Evolutionary conservation across 2,797 vertebrate species (phyloP), one percentile per base, ranked within the genome.

Genomic region (Tragelaphus eurycerus): DNA sequence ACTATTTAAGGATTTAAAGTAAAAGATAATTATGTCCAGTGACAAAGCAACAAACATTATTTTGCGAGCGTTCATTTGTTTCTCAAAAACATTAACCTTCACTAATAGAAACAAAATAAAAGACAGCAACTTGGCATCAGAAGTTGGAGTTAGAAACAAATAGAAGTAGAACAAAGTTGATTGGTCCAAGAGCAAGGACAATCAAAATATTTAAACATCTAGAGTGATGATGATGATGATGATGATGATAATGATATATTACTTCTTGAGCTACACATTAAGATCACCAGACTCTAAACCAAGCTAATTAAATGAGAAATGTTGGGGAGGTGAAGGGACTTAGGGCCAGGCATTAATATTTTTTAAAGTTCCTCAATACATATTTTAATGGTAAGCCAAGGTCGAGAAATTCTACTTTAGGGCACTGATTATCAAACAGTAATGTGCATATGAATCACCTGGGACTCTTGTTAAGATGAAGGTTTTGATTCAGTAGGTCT

Each of bases 401-500:
- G 9, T 74, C 74, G 9, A 95, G 38, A 79, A 79, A 86, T 14
- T 46, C 8, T 60, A 57, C 48, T 46, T 84, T 38, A 82, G 12
- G 84, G 15, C 16, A 76, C 29, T 67, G 43, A 50, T 94, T 64
- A 60, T 90, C 43, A 88, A 94, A 95, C 8, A 85, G 88, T 78
- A 94, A 90, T 78, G 16, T 86, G 13, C 12, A 43, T 74, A 19
- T 88, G 29, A 94, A 84, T 92, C 17, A 92, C 60, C 23, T 76
- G 10, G n/a, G 29, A 67, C 92, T 67, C 29, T 64, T 88, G 14
- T 90, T 90, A 90, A 95, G 86, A 92, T 87, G n/a, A 23, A 92
- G 81, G 95, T 85, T 94, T 64, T 88, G 14, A 92, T 76, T 96
- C 48, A 15, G 60, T 96, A 76, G 15, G 48, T 60, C 14, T 88